Evolutionary conservation across 2,797 vertebrate species (phyloP).

Genomic region (Lindbergichthys nudifrons): DNA sequence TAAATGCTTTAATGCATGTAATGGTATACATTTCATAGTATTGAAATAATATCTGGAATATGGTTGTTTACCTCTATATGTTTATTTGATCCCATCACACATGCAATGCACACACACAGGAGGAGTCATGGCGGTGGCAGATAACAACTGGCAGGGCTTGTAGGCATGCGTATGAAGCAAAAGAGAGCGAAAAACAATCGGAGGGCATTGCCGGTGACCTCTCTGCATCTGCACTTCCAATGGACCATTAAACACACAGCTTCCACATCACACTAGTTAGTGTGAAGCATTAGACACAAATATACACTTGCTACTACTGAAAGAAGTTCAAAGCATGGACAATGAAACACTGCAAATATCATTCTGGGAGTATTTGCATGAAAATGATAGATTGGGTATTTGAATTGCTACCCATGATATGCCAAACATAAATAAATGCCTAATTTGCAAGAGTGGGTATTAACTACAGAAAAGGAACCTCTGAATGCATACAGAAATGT

Average conservation of each 20-base stretch:
- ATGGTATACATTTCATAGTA: constrained; percentile 2
- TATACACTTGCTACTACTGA: background rate
- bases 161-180: constrained; percentile 37
- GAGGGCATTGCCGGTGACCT: constrained; percentile 55
- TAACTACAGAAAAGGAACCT: background rate
- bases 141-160: constrained; percentile 48
- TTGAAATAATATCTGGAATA: background rate
- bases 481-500: constrained; percentile 6
- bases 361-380: constrained; percentile 1
- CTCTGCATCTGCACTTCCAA: constrained; percentile 53
- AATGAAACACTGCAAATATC: background rate
- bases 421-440: constrained; percentile 13
- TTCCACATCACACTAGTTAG: constrained; percentile 37
- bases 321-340: background rate
- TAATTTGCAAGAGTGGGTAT: background rate
- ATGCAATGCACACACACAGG: background rate
- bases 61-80: constrained; percentile 2
- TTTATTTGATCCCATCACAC: background rate
- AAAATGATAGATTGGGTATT: background rate
- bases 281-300: constrained; percentile 13
- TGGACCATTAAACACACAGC: constrained; percentile 54
- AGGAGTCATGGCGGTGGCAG: constrained; percentile 36
- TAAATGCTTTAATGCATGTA: background rate
- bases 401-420: background rate
- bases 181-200: constrained; percentile 43